These are phyloP conservation scores for Eristalis tenax DNA, from an alignment of 2,888 invertebrate species.

Conservation along the genomic window DNA sequence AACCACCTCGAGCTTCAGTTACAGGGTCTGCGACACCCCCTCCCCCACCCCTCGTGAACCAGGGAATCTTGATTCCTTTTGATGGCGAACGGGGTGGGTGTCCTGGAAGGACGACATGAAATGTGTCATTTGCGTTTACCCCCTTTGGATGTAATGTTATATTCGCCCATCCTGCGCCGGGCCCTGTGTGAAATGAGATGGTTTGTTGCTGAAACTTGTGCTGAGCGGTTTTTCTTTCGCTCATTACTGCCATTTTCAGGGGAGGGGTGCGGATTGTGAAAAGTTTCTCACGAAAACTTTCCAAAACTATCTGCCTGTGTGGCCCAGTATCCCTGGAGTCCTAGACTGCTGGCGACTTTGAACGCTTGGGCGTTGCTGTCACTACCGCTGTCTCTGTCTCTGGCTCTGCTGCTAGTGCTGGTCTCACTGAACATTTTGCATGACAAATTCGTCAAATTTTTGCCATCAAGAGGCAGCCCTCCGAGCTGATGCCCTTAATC, in stretches of 20 bases:
- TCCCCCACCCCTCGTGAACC: too few species aligned
- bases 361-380: not conserved
- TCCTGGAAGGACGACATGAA: slow-evolving; percentile 23
- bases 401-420: not conserved
- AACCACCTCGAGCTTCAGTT: not conserved
- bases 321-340: not conserved
- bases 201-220: slow-evolving; percentile 57
- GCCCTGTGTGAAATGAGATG: not conserved
- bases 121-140: slow-evolving; percentile 58
- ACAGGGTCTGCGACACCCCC: not conserved
- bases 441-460: slow-evolving; percentile 38
- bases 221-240: slow-evolving; percentile 42
- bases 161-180: not conserved
- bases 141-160: slow-evolving; percentile 17
- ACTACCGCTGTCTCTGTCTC: not conserved
- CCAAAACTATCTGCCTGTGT: slow-evolving; percentile 17
- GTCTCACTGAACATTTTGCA: not conserved
- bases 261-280: not conserved
- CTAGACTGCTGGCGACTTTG: not conserved
- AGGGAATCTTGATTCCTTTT: slow-evolving; percentile 35
- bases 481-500: slow-evolving; percentile 5
- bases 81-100: slow-evolving; percentile 1
- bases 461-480: slow-evolving; percentile 15
- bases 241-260: slow-evolving; percentile 48
- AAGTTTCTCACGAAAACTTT: slow-evolving; percentile 23